Evolutionary conservation across 2,113 vertebrate species (phyloP).

Genomic region (Corythoichthys haematopterus): DNA sequence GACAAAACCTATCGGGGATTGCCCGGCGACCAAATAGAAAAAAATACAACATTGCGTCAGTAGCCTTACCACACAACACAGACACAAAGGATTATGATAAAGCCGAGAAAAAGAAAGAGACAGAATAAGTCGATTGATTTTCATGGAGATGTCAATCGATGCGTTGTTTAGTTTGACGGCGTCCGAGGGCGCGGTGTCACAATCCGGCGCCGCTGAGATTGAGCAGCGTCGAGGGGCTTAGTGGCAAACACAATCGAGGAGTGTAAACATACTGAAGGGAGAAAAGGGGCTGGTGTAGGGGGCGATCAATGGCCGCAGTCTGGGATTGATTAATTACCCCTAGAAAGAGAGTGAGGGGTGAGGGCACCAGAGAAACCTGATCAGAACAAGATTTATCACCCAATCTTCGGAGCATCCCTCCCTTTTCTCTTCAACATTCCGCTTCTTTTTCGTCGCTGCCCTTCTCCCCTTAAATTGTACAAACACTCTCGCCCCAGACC

Average conservation of each 20-base stretch:
- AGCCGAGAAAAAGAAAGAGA: constrained; percentile 44
- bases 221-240: constrained; percentile 66
- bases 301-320: constrained; percentile 69
- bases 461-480: constrained; percentile 1
- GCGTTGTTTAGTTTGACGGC: constrained; percentile 51
- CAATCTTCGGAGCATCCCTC: constrained; percentile 57
- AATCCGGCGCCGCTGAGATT: constrained; percentile 66
- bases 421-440: constrained; percentile 36
- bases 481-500: not conserved
- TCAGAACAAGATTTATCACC: constrained; percentile 73
- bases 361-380: constrained; percentile 68
- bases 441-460: constrained; percentile 9
- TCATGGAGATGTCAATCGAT: constrained; percentile 68
- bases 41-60: constrained; percentile 18
- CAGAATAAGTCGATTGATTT: constrained; percentile 65
- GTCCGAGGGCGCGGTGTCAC: constrained; percentile 65
- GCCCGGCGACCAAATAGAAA: constrained; percentile 14
- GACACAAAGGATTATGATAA: constrained; percentile 59
- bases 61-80: constrained; percentile 37
- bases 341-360: constrained; percentile 66
- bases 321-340: constrained; percentile 74
- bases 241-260: constrained; percentile 72
- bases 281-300: not conserved
- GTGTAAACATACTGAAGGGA: constrained; percentile 62
- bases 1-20: not conserved